Conservation (phyloP, 1,140 invertebrate species). For the Scaptodrosophila lebanonensis region DNA sequence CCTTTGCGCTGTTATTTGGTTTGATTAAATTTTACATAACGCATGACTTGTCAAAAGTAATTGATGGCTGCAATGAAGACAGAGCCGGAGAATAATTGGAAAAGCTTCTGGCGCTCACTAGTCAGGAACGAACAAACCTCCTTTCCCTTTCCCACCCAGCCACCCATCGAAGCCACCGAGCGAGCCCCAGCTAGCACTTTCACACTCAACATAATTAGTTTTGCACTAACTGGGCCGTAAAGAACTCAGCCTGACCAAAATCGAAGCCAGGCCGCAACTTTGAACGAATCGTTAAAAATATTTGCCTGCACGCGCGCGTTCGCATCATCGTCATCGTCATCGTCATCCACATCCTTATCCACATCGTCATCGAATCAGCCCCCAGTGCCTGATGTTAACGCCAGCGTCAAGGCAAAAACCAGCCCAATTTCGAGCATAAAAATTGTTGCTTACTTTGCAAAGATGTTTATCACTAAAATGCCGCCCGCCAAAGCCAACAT, state of each 20-base stretch:
- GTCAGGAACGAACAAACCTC: background rate
- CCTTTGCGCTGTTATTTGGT: conserved; percentile 9
- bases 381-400: conserved; percentile 20
- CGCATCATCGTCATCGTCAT: conserved; percentile 66
- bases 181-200: conserved; percentile 3
- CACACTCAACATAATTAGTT: conserved; percentile 59
- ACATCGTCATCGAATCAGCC: conserved; percentile 69
- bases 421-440: conserved; percentile 74
- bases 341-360: no score
- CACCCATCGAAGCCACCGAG: background rate
- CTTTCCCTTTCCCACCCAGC: conserved; percentile 14
- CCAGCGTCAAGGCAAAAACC: conserved; percentile 23
- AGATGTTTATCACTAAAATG: conserved; percentile 67
- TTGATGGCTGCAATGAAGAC: conserved; percentile 16
- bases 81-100: conserved; percentile 24
- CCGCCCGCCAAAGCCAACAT: conserved; percentile 32
- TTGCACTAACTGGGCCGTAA: conserved; percentile 69
- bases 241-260: conserved; percentile 42
- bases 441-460: conserved; percentile 76
- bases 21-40: conserved; percentile 33
- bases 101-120: conserved; percentile 19
- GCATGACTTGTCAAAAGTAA: conserved; percentile 26
- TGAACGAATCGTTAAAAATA: conserved; percentile 71
- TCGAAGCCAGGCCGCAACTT: conserved; percentile 37
- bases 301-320: conserved; percentile 68